Base-by-base conservation (phyloP, 2,113 vertebrate genomes). In the Aix galericulata region DNA sequence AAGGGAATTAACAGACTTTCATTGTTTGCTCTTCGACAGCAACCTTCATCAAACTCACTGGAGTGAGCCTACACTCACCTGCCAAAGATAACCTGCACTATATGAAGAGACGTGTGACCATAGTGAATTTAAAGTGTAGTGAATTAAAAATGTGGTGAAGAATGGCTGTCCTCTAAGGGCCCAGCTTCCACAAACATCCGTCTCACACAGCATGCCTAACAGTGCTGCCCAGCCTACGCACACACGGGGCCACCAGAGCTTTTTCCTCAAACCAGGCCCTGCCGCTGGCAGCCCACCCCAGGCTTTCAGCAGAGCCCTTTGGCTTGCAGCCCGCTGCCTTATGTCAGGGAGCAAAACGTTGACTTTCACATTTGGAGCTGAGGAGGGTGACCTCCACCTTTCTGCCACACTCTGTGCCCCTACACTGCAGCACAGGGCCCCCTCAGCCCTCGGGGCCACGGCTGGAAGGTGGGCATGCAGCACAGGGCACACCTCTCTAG, bases 351-450 rank as follows among this genome's bases (percentile, higher is more conserved):
- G 34, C 22, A 13, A 36, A 44, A 36, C 1, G 8, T 44, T 5
- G 32, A n/a, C 20, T 46, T 46, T 8, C 0, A 1, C 5, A 0
- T 31, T 59, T 38, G 13, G 50, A 66, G 42, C 52, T 11, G 22
- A 1, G 1, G 36, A 15, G 59, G 11, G 66, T 85, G 3, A 10
- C 21, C 36, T 52, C 53, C 22, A 11, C 26, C 53, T 15, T 67
- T 27, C 76, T 22, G 34, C 16, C 15, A 5, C 48, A 26, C 1
- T 1, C 58, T 23, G 48, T 1, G 2, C 17, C 32, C 22, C n/a
- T 53, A 17, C 5, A 3, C 8, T 0, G 3, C 66, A 29, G 36
- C 6, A 0, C 0, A 0, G 11, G 17, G 29, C 31, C 56, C 63
- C 42, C 4, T 32, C 27, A 29, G 34, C 52, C 52, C 27, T 26